Evolutionary conservation across 1,140 invertebrate genomes (phyloP).

Genomic region (Drosophila sechellia): DNA sequence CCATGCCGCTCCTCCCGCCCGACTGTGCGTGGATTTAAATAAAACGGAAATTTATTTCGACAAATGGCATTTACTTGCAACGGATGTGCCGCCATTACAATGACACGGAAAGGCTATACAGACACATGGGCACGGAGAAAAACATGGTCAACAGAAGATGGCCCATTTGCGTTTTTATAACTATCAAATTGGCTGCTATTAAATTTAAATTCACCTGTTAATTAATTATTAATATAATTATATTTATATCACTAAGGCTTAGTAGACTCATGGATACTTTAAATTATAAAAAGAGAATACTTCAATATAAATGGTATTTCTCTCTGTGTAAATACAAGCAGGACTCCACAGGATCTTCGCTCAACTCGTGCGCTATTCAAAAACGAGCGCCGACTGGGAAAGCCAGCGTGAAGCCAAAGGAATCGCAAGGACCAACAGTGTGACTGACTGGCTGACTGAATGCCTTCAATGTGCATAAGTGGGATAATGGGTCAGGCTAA

Average conservation of each 20-base stretch:
- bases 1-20: not conserved
- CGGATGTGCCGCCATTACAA: conserved; percentile 82
- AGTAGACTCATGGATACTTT: no score
- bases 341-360: conserved; percentile 35
- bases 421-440: conserved; percentile 29
- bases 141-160: not conserved
- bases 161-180: not conserved
- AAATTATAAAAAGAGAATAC: no score
- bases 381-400: conserved; percentile 33
- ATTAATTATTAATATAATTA: no score
- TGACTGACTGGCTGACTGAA: conserved; percentile 61
- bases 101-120: conserved; percentile 73
- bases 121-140: conserved; percentile 6
- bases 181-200: not conserved
- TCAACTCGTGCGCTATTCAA: conserved; percentile 57
- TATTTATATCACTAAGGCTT: no score
- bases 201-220: no score
- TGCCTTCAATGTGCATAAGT: conserved; percentile 81
- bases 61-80: conserved; percentile 83
- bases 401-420: conserved; percentile 40
- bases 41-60: conserved; percentile 83
- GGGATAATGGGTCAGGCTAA: conserved; percentile 81
- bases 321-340: conserved; percentile 21
- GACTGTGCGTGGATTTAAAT: conserved; percentile 78
- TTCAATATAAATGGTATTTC: not conserved